A percentile compares a stretch with the other conserved stretches of the same genome.
Conservation (phyloP, 2,113 vertebrate genomes). For the Oxyruncus cristatus region DNA sequence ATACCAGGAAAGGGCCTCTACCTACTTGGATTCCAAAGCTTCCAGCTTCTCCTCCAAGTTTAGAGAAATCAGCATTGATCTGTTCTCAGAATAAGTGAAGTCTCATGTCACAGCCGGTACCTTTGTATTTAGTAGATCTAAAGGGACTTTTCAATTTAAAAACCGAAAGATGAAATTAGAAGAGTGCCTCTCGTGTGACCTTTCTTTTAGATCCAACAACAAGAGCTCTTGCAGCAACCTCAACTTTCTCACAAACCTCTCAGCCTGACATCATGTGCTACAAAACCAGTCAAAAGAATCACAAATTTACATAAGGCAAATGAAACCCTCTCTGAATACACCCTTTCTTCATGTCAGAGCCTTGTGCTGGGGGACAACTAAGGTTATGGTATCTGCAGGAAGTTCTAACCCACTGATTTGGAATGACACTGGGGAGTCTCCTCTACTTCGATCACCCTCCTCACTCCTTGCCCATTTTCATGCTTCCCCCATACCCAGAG, state of each 20-base stretch:
- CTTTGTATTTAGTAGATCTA: background rate
- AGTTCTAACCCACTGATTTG: background rate
- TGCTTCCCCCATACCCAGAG: background rate
- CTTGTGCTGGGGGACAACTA: background rate
- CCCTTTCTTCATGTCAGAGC: background rate
- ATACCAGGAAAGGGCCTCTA: background rate
- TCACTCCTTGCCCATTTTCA: background rate
- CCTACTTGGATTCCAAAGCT: background rate
- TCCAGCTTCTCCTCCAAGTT: background rate
- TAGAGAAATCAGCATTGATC: background rate
- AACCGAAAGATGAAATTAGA: background rate
- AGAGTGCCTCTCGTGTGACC: background rate
- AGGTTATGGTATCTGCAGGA: background rate
- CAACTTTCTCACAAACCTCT: background rate
- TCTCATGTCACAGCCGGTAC: background rate
- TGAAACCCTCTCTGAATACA: background rate
- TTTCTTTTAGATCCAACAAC: background rate
- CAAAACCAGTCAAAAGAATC: background rate
- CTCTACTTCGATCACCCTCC: background rate
- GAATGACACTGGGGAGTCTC: background rate
- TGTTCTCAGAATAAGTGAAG: background rate
- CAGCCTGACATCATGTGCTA: rapidly evolving
- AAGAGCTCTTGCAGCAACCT: background rate
- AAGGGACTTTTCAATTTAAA: background rate
- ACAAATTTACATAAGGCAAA: background rate